Evolutionary conservation across 2,113 vertebrate genomes (phyloP), one percentile per base, ranked within the genome.

Genomic region (Cololabis saira): DNA sequence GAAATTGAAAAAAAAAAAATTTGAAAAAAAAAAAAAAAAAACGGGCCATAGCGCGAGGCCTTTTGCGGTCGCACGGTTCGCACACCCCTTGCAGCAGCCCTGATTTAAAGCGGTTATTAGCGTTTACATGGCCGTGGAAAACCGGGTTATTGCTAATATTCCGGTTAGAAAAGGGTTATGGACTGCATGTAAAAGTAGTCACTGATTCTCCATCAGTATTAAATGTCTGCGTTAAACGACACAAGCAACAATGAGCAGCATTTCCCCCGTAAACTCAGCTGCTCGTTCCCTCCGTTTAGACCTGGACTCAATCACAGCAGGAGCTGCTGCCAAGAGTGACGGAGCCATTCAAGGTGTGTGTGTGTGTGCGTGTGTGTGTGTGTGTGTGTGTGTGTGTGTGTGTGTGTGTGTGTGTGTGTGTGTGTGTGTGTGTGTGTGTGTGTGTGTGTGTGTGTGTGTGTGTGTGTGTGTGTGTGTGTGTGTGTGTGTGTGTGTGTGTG

Each of bases 221-320:
- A 49, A 64, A 55, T 2, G 22, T 61, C 44, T 64, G 61, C 8
- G 43, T 37, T 16, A 57, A 63, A 63, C 21, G 13, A 77, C 15
- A 61, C 58, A 53, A 41, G 45, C 19, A 60, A 52, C 54, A 37
- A 42, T 52, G 56, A 41, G 24, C 58, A 53, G 48, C 40, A 62
- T 57, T 67, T n/a, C 50, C 63, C 16, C 50, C 49, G 47, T 56
- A 4, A 49, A 64, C 57, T 67, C 48, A 18, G 43, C 37, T 15
- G 37, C 52, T 74, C 49, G 27, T 67, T 48, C 48, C 27, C 11
- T 63, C 52, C 61, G 54, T 71, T 80, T 60, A 71, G 70, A 71
- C 65, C 76, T 80, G 73, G 66, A 67, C 66, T 81, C 68, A 82
- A 68, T 78, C 78, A 70, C 65, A 72, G 41, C 19, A 52, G 7